Conservation (phyloP, 2,113 vertebrate species). For the Cavia porcellus region DNA sequence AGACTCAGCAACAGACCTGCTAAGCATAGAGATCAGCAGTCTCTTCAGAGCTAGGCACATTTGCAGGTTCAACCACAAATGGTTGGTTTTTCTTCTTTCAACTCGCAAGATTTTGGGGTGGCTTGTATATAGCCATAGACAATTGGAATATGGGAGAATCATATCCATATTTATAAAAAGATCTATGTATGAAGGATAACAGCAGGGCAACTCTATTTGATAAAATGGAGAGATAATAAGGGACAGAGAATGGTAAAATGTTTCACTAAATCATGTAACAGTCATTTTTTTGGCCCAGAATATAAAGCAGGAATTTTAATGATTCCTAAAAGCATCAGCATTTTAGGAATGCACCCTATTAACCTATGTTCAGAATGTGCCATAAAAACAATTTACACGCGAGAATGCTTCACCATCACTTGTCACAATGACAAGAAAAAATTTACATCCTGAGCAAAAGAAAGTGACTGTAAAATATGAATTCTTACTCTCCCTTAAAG, state of each 20-base stretch:
- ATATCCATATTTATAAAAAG: neutral
- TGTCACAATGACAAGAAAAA: neutral
- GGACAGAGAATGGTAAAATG: neutral
- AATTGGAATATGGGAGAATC: neutral
- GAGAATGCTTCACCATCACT: conserved; percentile 37
- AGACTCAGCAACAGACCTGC: rapidly evolving
- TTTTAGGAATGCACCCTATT: conserved; percentile 16
- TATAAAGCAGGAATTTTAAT: conserved; percentile 23
- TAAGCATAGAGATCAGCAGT: neutral
- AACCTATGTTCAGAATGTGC: conserved; percentile 13
- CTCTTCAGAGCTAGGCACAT: neutral
- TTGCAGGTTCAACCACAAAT: neutral
- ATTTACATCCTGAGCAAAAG: neutral
- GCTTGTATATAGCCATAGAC: neutral
- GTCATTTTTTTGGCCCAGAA: neutral
- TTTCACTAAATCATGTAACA: conserved; percentile 16
- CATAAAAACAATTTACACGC: conserved; percentile 49
- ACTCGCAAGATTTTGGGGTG: neutral
- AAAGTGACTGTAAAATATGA: conserved; percentile 4
- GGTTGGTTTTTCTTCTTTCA: neutral
- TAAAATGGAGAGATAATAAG: conserved; percentile 4
- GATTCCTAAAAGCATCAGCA: conserved; percentile 12
- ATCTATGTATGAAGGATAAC: neutral
- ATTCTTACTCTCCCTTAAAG: neutral
- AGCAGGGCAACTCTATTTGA: neutral